These are phyloP conservation scores for Folsomia candida DNA, from an alignment of 2,888 invertebrate genomes.

Conservation along the genomic window DNA sequence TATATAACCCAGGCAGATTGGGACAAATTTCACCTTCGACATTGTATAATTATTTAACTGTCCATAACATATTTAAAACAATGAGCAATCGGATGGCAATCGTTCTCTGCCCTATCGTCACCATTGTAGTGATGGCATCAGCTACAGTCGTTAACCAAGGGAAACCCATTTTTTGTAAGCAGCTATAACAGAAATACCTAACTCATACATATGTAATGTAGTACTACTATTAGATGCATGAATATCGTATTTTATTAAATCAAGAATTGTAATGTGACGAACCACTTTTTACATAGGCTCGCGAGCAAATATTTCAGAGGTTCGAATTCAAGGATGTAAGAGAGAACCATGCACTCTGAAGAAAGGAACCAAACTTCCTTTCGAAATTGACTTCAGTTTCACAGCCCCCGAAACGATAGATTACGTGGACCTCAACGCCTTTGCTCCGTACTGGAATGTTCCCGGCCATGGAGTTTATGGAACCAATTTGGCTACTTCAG, in stretches of 20 bases:
- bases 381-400: conserved; percentile 1
- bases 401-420: neutral
- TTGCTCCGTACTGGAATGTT: conserved; percentile 9
- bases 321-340: neutral
- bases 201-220: no score
- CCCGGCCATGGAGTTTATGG: neutral
- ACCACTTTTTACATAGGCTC: neutral
- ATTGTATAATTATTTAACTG: no score
- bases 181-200: neutral
- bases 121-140: neutral
- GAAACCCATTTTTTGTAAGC: neutral
- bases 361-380: neutral
- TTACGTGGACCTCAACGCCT: neutral
- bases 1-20: no score
- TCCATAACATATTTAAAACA: no score
- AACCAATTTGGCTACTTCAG: neutral
- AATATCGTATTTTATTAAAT: no score
- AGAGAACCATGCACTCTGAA: conserved; percentile 1
- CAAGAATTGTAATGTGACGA: no score
- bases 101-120: no score
- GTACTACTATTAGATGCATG: no score
- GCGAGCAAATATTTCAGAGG: neutral
- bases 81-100: no score
- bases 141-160: neutral
- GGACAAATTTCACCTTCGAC: no score